Base-by-base conservation (phyloP, 2,113 vertebrate genomes). In the Raja brachyura region DNA sequence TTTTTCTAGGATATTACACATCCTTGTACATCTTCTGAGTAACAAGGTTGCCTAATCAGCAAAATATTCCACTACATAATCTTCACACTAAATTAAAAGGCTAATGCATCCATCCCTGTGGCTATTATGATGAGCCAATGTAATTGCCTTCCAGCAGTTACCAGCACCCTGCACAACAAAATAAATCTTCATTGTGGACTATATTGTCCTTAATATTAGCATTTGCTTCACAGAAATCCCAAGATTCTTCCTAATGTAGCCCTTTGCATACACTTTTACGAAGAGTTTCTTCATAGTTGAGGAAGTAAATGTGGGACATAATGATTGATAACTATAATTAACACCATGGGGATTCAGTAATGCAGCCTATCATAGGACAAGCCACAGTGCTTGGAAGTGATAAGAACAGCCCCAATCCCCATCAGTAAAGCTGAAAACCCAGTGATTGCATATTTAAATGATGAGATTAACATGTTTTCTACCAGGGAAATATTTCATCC, bases 281-380 rank as follows among this genome's bases (percentile, higher is more conserved):
- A 90, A 70, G 88, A 70, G 31, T 70, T 90, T 0, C 18, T 70
- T 90, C 61, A 22, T 90, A 22, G 70, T 90, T 90, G 86, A 90
- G 61, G 66, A 11, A 66, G 31, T 68, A 22, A 68, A 70, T 90
- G 61, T 68, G 63, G 63, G 63, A 90, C 33, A 68, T 39, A 90
- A 70, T 90, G 88, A 90, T 90, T 70, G 63, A 90, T 68, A 39
- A 70, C 63, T 90, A 90, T 90, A 90, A 90, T 90, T 90, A 86
- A 70, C 63, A 90, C 88, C 63, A 68, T 63, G 59, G 63, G 88
- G 31, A 90, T 90, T 90, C 88, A 70, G 88, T 90, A 33, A 39
- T 70, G 61, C 88, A 90, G 31, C 61, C 88, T 31, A 22, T 70
- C 88, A 90, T 39, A 66, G 88, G 61, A 90, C 28, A 0, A 90